Evolutionary conservation across 2,797 vertebrate genomes (phyloP), one percentile per base, ranked within the genome.

Genomic region (Sebastes nivosus): DNA sequence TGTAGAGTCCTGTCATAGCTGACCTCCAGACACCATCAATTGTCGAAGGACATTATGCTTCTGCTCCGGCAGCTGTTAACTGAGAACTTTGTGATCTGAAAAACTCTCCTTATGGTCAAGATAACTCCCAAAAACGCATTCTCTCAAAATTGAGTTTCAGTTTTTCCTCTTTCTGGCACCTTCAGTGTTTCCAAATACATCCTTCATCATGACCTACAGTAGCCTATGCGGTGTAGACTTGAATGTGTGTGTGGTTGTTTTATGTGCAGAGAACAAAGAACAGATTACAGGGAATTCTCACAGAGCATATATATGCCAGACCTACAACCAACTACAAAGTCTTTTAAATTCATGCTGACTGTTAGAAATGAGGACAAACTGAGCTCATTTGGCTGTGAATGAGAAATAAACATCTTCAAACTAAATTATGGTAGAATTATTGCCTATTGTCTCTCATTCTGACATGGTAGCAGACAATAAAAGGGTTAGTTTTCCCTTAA

Each of bases 211-310:
- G 13, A 27, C 20, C 16, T 7, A 20, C 50, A 52, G 50, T 52
- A n/a, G 50, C 50, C 20, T 52, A 16, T 34, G 13, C 59, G 60
- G 38, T 32, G 12, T 2, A 29, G 11, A 46, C 36, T 13, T 29
- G n/a, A 59, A 69, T 81, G 46, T 61, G n/a, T 46, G 32, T 70
- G 60, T 66, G 59, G 59, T 34, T 61, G 9, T 50, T 63, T 67
- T 38, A 60, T 59, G 36, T 36, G 14, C 72, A 34, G 30, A 60
- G 69, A 74, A 67, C 32, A 74, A 66, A 46, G 34, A 52, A 55
- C 8, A 61, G 29, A 64, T 79, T 71, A 74, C 42, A 73, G 57
- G 54, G 46, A 63, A 58, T 67, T 75, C 22, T 71, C 71, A 29
- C 12, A 50, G 22, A 73, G 59, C 24, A 61, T 27, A 66, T 60